Percentiles rank a stretch among this genome's conserved stretches.
Conservation (phyloP, 2,888 invertebrate species). For the Pyralis farinalis region DNA sequence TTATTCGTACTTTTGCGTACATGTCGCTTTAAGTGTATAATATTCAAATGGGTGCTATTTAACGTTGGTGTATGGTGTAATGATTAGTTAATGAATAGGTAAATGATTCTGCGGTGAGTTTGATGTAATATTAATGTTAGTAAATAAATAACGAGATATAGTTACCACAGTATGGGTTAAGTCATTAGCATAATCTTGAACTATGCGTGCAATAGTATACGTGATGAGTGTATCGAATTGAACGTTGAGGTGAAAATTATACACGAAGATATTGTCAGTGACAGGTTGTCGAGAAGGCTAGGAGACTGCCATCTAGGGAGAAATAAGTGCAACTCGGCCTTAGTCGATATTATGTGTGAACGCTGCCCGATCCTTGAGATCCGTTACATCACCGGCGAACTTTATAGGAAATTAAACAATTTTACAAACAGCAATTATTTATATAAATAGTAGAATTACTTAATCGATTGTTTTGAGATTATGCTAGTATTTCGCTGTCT, state of each 20-base stretch:
- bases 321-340: too few species aligned
- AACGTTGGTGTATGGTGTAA: slow-evolving; percentile 69
- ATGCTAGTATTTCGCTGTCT: slow-evolving; percentile 48
- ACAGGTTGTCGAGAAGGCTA: slow-evolving; percentile 61
- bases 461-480: slow-evolving; percentile 54
- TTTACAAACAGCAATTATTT: slow-evolving; percentile 12
- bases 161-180: slow-evolving; percentile 45
- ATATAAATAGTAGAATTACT: slow-evolving; percentile 3
- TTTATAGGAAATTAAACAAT: slow-evolving; percentile 11
- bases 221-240: slow-evolving; percentile 37
- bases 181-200: slow-evolving; percentile 62
- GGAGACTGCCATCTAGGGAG: slow-evolving; percentile 24
- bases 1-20: slow-evolving; percentile 43
- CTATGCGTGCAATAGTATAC: slow-evolving; percentile 71
- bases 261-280: slow-evolving; percentile 36
- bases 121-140: slow-evolving; percentile 29
- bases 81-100: slow-evolving; percentile 36
- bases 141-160: slow-evolving; percentile 33
- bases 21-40: slow-evolving; percentile 70
- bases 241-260: slow-evolving; percentile 33
- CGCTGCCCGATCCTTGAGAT: slow-evolving; percentile 24
- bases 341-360: slow-evolving; percentile 1
- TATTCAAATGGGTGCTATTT: slow-evolving; percentile 78
- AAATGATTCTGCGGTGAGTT: slow-evolving; percentile 36
- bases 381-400: slow-evolving; percentile 38